A percentile compares a stretch with the other conserved stretches of the same genome.
These are phyloP conservation scores for Neuroterus valhalla DNA, from an alignment of 1,140 invertebrate genomes.

Conservation along the genomic window DNA sequence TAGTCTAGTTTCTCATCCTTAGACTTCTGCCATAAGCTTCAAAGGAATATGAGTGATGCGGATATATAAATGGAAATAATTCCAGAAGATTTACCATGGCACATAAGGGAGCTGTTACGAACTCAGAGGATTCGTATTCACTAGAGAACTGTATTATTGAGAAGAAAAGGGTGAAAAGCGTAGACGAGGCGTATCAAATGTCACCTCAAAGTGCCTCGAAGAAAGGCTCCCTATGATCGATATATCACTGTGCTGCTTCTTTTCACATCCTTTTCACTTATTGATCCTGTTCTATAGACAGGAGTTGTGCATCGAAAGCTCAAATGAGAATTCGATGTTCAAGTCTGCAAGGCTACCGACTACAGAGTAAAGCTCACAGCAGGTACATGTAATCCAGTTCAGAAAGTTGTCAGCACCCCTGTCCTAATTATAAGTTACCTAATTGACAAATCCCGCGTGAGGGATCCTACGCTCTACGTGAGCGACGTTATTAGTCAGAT, in stretches of 20 bases:
- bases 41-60: too few relatives aligned
- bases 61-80: not conserved
- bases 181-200: not conserved
- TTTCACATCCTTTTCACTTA: constrained; percentile 2
- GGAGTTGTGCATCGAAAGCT: too few relatives aligned
- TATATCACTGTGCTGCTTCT: not conserved
- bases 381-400: constrained; percentile 18
- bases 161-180: not conserved
- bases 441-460: constrained; percentile 25
- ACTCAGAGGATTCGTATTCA: not conserved
- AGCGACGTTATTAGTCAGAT: constrained; percentile 3
- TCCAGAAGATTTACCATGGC: not conserved
- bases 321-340: too few relatives aligned
- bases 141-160: constrained; percentile 8
- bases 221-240: not conserved
- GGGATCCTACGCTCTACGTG: not conserved
- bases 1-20: too few relatives aligned
- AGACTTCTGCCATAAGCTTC: too few relatives aligned
- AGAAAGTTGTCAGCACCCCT: constrained; percentile 24
- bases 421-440: constrained; percentile 22
- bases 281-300: not conserved
- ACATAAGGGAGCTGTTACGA: not conserved
- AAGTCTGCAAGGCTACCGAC: too few relatives aligned
- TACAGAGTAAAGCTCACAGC: not conserved
- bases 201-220: not conserved